Base-by-base conservation (phyloP, 2,113 vertebrate genomes). In the Notothenia rossii region DNA sequence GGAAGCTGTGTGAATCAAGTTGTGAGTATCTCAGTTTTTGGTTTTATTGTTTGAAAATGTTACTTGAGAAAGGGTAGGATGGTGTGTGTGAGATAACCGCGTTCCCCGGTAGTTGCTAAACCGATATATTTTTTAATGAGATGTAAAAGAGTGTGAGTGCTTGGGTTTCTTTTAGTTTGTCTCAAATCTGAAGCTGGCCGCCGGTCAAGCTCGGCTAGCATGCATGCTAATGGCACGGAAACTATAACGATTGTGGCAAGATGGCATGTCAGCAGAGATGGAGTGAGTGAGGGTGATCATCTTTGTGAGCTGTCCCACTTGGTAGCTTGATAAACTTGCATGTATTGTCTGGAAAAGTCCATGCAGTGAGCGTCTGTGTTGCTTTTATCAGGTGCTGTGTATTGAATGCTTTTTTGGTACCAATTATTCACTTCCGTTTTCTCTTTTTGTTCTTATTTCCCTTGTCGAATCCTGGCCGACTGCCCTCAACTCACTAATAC, bases 371-470 rank as follows among this genome's bases (percentile, higher is more conserved):
- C 72, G 82, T 76, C 76, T 49, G 20, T 53, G 53, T 15, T 5
- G 13, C 61, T 72, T 61, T 70, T 55, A 53, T 51, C 46, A n/a
- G 56, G 4, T 69, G 20, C 0, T 67, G 17, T 83, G 59, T 73
- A 74, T 59, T 66, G 58, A 53, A 62, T 12, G 53, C n/a, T 71
- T 45, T 11, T 11, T 18, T 43, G 25, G 1, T 77, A 68, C 54
- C 82, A 55, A 83, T 83, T 72, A 83, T 86, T 90, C 79, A 94
- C 94, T 95, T 95, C 90, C 90, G 84, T 92, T 88, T 92, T 75
- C 83, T 79, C 75, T 85, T 84, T 88, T 87, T 88, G 55, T 87
- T 89, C 75, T 86, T 81, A 58, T 86, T 82, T 80, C 59, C 73
- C 82, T 75, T 51, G 65, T 77, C 40, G 75, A 70, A 77, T 77